A percentile compares a stretch with the other conserved stretches of the same genome.
These are phyloP conservation scores for Chunga burmeisteri DNA, from an alignment of 2,113 vertebrate species.

Conservation along the genomic window DNA sequence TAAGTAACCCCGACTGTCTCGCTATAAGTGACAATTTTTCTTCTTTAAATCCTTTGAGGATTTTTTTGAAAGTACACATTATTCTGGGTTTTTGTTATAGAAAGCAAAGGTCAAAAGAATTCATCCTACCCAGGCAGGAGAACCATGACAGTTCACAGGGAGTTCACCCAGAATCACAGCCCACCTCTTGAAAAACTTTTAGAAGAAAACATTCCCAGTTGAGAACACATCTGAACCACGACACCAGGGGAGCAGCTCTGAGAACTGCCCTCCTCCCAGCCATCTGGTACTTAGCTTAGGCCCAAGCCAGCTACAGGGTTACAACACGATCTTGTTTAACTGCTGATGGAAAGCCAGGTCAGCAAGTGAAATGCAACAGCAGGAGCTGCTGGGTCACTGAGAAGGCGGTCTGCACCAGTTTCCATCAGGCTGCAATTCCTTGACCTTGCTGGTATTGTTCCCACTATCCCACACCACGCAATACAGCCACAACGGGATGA, in stretches of 20 bases:
- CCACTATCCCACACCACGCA: neutral
- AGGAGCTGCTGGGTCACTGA: neutral
- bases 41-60: neutral
- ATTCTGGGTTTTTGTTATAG: neutral
- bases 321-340: neutral
- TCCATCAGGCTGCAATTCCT: neutral
- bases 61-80: neutral
- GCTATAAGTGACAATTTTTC: neutral
- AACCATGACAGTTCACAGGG: accelerated
- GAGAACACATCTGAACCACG: neutral
- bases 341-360: neutral
- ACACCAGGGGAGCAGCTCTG: neutral
- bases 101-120: neutral
- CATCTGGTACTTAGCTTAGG: neutral
- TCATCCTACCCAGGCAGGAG: neutral
- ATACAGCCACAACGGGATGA: neutral
- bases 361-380: neutral
- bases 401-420: neutral
- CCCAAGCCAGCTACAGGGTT: neutral
- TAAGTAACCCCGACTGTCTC: neutral
- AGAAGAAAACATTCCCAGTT: neutral
- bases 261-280: neutral
- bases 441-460: neutral
- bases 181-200: neutral
- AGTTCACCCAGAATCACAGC: neutral